Percentiles rank a stretch among this genome's conserved stretches.
These are phyloP conservation scores for Elaphurus davidianus DNA, from an alignment of 2,113 vertebrate genomes.

Conservation along the genomic window DNA sequence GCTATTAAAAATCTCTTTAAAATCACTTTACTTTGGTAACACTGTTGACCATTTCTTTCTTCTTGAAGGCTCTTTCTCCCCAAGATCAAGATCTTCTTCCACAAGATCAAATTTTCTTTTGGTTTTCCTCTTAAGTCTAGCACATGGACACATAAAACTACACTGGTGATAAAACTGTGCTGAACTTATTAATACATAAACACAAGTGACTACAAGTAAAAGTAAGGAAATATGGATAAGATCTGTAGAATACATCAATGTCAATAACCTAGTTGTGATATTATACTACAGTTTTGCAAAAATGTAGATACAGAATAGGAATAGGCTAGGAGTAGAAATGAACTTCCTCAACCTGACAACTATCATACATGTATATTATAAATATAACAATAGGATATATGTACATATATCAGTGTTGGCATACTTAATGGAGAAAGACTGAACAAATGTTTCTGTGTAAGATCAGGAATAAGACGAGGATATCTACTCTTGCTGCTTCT, in stretches of 20 bases:
- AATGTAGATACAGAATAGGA: neutral
- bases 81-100: neutral
- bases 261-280: neutral
- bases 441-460: neutral
- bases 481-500: neutral
- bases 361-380: neutral
- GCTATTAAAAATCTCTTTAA: neutral
- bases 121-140: neutral
- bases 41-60: neutral
- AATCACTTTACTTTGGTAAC: neutral
- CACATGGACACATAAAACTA: neutral
- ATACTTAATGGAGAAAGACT: neutral
- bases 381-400: neutral
- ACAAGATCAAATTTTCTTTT: neutral
- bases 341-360: neutral
- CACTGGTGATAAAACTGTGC: neutral
- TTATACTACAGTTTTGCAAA: neutral
- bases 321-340: neutral
- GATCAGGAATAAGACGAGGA: neutral
- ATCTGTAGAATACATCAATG: neutral
- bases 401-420: neutral
- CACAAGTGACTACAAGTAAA: neutral
- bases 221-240: neutral
- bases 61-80: neutral
- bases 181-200: neutral